A percentile compares a stretch with the other conserved stretches of the same genome.
These are phyloP conservation scores for Sebastes cheni DNA, from an alignment of 2,797 vertebrate genomes.

Conservation along the genomic window DNA sequence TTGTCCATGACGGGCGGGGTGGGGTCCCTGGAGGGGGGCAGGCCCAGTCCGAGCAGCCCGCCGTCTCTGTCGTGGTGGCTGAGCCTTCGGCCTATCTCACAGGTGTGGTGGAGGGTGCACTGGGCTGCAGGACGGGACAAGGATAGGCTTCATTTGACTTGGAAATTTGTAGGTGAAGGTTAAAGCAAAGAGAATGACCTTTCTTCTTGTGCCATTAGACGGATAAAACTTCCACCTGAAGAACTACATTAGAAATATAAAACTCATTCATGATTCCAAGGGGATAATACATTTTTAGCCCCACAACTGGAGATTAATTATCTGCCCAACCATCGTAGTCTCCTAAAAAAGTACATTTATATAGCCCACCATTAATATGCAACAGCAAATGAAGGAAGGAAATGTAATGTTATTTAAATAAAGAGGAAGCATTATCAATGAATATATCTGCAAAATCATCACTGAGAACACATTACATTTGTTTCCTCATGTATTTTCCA, in stretches of 20 bases:
- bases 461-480: not conserved
- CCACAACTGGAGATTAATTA: not conserved
- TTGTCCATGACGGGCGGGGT: constrained; percentile 73
- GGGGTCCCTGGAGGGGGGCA: constrained; percentile 64
- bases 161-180: not conserved
- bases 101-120: constrained; percentile 80
- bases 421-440: not conserved
- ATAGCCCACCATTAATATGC: not conserved
- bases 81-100: constrained; percentile 71
- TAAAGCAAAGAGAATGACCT: not conserved
- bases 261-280: not conserved
- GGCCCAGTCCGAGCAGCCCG: constrained; percentile 53
- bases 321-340: too few species aligned
- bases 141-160: not conserved
- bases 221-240: not conserved
- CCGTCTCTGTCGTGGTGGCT: constrained; percentile 58
- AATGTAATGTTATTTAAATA: not conserved
- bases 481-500: not conserved
- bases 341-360: not conserved
- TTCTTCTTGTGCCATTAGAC: not conserved
- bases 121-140: constrained; percentile 70
- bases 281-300: not conserved
- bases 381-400: not conserved
- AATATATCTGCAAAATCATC: not conserved
- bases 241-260: not conserved